These are phyloP conservation scores for Pyrocephalus nanus DNA, from an alignment of 2,797 vertebrate genomes.

Conservation along the genomic window DNA sequence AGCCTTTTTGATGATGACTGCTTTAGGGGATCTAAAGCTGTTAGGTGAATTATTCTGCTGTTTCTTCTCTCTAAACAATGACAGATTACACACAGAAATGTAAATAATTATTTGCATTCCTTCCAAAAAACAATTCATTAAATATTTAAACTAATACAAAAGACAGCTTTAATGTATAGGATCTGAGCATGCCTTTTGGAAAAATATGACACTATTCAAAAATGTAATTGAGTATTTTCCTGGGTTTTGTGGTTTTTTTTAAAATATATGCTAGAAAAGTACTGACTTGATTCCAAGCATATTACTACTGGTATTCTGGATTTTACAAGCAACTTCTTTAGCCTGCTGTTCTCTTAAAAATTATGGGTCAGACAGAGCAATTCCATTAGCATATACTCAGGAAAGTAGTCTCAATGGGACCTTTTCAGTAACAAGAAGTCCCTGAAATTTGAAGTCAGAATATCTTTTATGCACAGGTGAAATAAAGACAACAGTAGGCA, in stretches of 20 bases:
- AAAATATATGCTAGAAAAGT: not conserved
- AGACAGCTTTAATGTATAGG: not conserved
- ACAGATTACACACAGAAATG: not conserved
- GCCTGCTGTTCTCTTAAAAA: not conserved
- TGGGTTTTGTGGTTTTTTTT: not conserved
- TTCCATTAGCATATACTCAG: not conserved
- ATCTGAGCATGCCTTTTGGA: not conserved
- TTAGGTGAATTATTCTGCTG: not conserved
- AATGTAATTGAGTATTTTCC: not conserved
- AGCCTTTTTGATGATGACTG: not conserved
- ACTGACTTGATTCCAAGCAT: not conserved
- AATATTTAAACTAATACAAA: not conserved
- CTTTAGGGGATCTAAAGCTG: not conserved
- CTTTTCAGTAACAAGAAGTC: not conserved
- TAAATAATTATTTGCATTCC: constrained; percentile 4
- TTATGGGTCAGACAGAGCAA: not conserved
- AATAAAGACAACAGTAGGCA: not conserved
- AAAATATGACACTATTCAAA: not conserved
- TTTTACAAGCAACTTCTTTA: not conserved
- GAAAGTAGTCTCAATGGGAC: not conserved
- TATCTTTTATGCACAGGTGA: not conserved
- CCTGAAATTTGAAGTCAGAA: not conserved
- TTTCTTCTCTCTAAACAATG: not conserved
- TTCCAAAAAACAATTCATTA: constrained; percentile 24
- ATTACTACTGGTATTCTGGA: not conserved